These are phyloP conservation scores for Otus sunia DNA, from an alignment of 2,113 vertebrate species.

Conservation along the genomic window DNA sequence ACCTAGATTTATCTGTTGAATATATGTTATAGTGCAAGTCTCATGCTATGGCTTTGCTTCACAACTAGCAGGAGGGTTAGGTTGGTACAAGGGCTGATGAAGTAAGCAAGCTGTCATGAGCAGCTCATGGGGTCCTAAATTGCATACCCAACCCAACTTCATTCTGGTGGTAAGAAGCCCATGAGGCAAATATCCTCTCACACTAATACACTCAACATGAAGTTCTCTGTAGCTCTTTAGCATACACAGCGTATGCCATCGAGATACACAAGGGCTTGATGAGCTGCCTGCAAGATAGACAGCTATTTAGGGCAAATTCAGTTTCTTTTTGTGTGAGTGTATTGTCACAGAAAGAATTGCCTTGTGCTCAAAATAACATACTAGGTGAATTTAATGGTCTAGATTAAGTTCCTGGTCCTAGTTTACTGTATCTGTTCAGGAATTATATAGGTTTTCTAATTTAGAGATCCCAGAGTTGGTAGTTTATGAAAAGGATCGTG, in stretches of 20 bases:
- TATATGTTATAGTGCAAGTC: too few relatives aligned
- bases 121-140: background rate
- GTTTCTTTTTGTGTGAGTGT: background rate
- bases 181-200: background rate
- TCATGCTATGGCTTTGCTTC: background rate
- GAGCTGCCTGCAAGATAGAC: background rate
- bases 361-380: background rate
- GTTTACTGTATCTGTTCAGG: background rate
- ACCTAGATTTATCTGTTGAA: background rate
- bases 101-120: background rate
- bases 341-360: background rate
- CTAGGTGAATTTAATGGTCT: background rate
- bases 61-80: background rate
- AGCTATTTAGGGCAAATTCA: background rate
- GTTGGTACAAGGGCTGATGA: background rate
- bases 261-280: background rate
- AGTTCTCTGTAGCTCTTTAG: background rate
- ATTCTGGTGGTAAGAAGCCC: background rate
- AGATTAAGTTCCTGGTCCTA: background rate
- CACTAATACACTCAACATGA: rapidly evolving
- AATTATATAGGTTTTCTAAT: background rate
- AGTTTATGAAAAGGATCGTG: background rate
- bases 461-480: background rate
- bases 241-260: background rate
- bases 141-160: background rate